Conservation (phyloP, 2,797 vertebrate genomes). For the Propithecus perrieri region DNA sequence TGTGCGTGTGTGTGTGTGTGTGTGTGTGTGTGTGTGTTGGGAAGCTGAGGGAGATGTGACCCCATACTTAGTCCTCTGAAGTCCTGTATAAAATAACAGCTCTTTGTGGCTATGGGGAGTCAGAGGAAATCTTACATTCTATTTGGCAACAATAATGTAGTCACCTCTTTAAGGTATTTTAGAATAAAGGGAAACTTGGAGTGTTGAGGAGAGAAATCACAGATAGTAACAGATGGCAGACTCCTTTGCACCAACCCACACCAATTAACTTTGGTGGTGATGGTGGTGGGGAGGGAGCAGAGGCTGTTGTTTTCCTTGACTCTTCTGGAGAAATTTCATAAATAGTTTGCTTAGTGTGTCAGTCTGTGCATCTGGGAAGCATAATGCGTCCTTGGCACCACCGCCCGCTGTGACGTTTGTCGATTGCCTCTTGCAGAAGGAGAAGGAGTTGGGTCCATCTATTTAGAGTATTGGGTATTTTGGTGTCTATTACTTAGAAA, state of each 20-base stretch:
- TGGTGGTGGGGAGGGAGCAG: neutral
- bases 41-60: neutral
- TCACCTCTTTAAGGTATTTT: neutral
- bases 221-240: neutral
- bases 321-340: constrained; percentile 83
- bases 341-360: constrained; percentile 86
- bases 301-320: constrained; percentile 68
- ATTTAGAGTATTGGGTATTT: constrained; percentile 75
- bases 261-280: neutral
- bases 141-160: neutral
- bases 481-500: constrained; percentile 63
- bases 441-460: constrained; percentile 73
- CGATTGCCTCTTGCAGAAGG: constrained; percentile 76
- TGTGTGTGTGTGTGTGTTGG: neutral
- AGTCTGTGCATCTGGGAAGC: constrained; percentile 86
- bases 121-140: neutral
- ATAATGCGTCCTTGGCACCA: constrained; percentile 84
- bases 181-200: neutral
- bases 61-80: neutral
- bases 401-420: constrained; percentile 72
- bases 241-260: neutral
- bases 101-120: neutral
- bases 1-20: neutral
- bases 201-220: neutral
- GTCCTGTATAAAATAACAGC: neutral